Evolutionary conservation across 1,140 invertebrate genomes (phyloP).

Genomic region (Drosophila pseudoananassae): DNA sequence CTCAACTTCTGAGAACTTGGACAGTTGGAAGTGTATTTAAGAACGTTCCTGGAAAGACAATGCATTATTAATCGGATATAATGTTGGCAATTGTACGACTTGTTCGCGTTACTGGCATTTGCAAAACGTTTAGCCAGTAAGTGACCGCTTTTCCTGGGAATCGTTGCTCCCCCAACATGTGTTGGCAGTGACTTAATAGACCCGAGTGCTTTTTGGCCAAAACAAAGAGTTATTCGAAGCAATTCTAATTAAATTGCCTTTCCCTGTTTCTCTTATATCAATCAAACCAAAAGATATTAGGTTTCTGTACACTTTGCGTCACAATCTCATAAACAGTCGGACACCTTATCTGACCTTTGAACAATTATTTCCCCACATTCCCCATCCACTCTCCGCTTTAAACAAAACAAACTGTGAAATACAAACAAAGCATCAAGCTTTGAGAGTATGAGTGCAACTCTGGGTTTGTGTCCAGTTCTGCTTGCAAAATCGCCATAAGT

Average conservation of each 20-base stretch:
- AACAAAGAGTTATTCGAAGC: neutral
- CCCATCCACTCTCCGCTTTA: neutral
- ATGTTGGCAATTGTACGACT: slow-evolving; percentile 1
- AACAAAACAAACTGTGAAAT: neutral
- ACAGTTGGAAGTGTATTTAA: neutral
- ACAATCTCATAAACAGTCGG: neutral
- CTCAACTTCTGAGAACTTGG: slow-evolving; percentile 21
- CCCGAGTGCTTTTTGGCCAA: neutral
- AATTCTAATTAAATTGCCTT: neutral
- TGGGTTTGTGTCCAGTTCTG: neutral
- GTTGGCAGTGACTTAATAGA: neutral
- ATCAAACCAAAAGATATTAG: neutral
- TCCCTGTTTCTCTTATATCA: neutral
- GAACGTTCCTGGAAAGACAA: slow-evolving; percentile 19
- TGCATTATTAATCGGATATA: slow-evolving; percentile 1
- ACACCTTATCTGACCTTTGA: slow-evolving; percentile 20
- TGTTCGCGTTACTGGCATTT: neutral
- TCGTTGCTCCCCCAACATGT: neutral
- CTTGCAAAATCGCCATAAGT: slow-evolving; percentile 14
- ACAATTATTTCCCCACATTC: slow-evolving; percentile 13
- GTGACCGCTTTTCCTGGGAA: neutral
- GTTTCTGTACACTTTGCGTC: neutral
- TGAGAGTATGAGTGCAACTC: neutral
- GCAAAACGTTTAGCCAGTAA: neutral
- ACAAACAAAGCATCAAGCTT: slow-evolving; percentile 5